Base-by-base conservation (phyloP, 2,888 invertebrate species). In the Adelphocoris suturalis region DNA sequence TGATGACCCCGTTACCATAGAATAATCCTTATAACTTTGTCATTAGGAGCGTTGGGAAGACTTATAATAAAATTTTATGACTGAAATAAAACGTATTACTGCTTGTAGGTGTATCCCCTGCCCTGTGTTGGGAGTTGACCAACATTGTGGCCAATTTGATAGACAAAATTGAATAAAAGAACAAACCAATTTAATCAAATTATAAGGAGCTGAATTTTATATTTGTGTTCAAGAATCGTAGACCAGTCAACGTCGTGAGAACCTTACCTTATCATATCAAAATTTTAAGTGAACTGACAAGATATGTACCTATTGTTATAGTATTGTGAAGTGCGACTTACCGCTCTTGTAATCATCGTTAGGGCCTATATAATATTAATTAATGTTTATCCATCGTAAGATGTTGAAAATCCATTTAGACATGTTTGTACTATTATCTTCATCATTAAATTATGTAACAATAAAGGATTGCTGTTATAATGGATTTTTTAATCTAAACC, bases 221-320 rank as follows among this genome's bases (percentile, higher is more conserved):
- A 68, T 68, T 68, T 68, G 68, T 68, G 68, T 68, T 68, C 68
- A 68, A 23, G 68, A 61, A 68, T 68, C 27, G 68, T 68, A 68
- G 68, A 68, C 68, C 68, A 68, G 68, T 68, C 12, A 37, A 68
- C 7, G 23, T 68, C 68, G 68, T 68, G 68, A 68, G 23, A 68
- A 68, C 68, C 68, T 68, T 23, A 68, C 68, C 68, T 68, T 68
- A 68, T 68, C 68, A 68, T 68, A 68, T 68, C 68, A 68, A 68
- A 68, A 68, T 68, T 23, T 23, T 68, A 68, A 68, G 3, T 68
- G 68, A 68, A 68, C 68, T 68, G 68, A 68, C 2, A 16, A 52
- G 52, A 14, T 37, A 7, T 37, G 37, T 37, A 37, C 37, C 37
- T 23, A 68, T 23, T 23, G 27, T 68, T 27, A 68, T 68, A 23